phyloP scores from a whole-genome alignment of 2,888 invertebrate genomes.

The Ischnura elegans region DNA sequence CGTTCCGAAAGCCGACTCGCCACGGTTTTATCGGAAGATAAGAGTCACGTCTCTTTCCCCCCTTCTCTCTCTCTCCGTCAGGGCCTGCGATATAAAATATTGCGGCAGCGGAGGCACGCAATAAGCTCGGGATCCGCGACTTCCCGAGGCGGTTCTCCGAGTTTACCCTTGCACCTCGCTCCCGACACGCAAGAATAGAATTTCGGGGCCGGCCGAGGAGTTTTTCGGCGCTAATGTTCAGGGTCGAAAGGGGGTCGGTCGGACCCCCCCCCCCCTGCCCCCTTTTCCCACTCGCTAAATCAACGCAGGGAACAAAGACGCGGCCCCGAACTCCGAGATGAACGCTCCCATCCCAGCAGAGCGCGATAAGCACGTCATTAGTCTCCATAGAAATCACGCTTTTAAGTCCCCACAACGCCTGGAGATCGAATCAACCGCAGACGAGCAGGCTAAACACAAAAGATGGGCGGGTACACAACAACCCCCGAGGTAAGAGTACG shows the following conservation, averaged over 20 bases:
- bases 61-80: too few relatives aligned
- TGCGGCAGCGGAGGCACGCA: not conserved
- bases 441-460: too few relatives aligned
- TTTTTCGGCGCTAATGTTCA: too few relatives aligned
- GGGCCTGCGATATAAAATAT: not conserved
- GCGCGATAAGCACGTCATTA: not conserved
- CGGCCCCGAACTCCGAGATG: not conserved
- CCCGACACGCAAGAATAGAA: not conserved
- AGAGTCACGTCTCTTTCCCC: not conserved
- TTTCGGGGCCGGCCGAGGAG: not conserved
- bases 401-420: too few relatives aligned
- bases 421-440: too few relatives aligned
- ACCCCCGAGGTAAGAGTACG: too few relatives aligned
- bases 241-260: too few relatives aligned
- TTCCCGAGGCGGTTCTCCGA: not conserved
- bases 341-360: not conserved
- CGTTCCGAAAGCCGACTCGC: not conserved
- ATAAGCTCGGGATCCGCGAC: not conserved
- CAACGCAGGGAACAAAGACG: not conserved
- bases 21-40: conserved; percentile 1
- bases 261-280: not conserved
- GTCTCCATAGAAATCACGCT: too few relatives aligned
- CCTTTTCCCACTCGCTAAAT: not conserved
- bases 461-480: too few relatives aligned
- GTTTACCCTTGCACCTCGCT: not conserved